A percentile compares a stretch with the other conserved stretches of the same genome.
These are phyloP conservation scores for Ctena decussata DNA, from an alignment of 2,888 invertebrate genomes.

Conservation along the genomic window DNA sequence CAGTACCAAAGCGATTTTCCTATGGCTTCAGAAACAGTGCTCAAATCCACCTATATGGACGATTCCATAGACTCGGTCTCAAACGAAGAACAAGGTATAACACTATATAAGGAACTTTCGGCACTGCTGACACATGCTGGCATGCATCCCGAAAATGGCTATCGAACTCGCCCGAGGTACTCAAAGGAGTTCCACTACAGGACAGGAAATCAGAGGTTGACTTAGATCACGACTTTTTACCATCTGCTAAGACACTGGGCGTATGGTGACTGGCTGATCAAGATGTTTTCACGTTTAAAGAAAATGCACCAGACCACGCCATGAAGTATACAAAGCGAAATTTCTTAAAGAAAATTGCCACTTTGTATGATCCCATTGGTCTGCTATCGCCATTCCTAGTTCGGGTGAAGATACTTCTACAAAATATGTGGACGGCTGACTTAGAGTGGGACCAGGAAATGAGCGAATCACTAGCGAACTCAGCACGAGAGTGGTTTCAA, in stretches of 20 bases:
- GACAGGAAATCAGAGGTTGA: slow-evolving; percentile 42
- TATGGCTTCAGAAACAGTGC: slow-evolving; percentile 52
- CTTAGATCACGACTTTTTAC: slow-evolving; percentile 38
- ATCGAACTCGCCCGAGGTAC: slow-evolving; percentile 52
- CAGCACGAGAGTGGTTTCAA: slow-evolving; percentile 14
- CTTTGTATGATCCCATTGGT: slow-evolving; percentile 80
- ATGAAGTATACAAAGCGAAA: slow-evolving; percentile 71
- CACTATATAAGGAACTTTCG: slow-evolving; percentile 49
- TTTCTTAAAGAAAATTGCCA: slow-evolving; percentile 68
- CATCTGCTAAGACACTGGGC: slow-evolving; percentile 56
- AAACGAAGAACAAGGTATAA: slow-evolving; percentile 32
- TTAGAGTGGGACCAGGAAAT: slow-evolving; percentile 77
- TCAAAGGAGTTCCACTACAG: slow-evolving; percentile 45
- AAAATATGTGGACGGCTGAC: slow-evolving; percentile 72
- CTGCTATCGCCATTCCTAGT: slow-evolving; percentile 70
- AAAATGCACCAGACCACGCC: not conserved
- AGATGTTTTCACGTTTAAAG: slow-evolving; percentile 45
- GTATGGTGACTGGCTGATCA: slow-evolving; percentile 50
- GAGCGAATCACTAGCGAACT: not conserved
- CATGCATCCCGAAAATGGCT: slow-evolving; percentile 53
- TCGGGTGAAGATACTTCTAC: slow-evolving; percentile 72
- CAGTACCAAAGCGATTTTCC: slow-evolving; percentile 26
- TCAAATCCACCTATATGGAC: slow-evolving; percentile 68
- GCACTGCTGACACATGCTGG: slow-evolving; percentile 42
- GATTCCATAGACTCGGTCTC: slow-evolving; percentile 62